These are phyloP conservation scores for Rhopilema esculentum DNA, from an alignment of 30 jellyfish, hydroid and myxozoan genomes.

Conservation along the genomic window DNA sequence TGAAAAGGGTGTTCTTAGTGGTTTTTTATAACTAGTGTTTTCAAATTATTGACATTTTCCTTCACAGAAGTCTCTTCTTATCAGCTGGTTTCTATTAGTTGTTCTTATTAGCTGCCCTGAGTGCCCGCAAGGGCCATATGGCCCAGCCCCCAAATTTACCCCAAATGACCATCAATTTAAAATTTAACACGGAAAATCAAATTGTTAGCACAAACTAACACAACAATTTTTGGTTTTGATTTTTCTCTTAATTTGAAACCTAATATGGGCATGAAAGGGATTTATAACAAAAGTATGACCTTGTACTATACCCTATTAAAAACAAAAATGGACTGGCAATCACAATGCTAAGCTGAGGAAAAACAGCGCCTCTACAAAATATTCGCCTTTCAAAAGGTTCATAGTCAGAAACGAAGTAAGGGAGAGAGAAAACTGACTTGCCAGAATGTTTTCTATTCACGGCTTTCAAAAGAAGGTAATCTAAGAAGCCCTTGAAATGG, in stretches of 20 bases:
- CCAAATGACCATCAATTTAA: too few relatives aligned
- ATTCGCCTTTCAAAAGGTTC: not conserved
- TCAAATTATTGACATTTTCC: too few relatives aligned
- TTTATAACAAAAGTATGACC: not conserved
- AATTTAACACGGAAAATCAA: too few relatives aligned
- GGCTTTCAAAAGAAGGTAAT: not conserved
- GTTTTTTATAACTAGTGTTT: too few relatives aligned
- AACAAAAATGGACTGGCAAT: not conserved
- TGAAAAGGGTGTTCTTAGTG: not conserved
- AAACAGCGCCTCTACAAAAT: not conserved
- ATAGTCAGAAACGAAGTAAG: not conserved
- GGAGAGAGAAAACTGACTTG: not conserved
- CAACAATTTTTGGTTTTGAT: not conserved
- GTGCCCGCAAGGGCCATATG: too few relatives aligned
- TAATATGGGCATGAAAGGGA: too few relatives aligned
- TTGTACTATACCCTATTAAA: not conserved
- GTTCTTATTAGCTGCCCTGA: too few relatives aligned
- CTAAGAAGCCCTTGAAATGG: not conserved
- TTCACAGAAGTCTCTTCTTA: too few relatives aligned
- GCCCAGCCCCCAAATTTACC: too few relatives aligned
- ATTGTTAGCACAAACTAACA: too few relatives aligned
- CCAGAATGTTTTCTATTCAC: not conserved
- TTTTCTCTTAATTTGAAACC: not conserved
- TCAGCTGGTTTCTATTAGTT: too few relatives aligned
- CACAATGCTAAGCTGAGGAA: not conserved